Evolutionary conservation across 2,888 invertebrate species (phyloP).

Genomic region (Metopia argyrocephala): DNA sequence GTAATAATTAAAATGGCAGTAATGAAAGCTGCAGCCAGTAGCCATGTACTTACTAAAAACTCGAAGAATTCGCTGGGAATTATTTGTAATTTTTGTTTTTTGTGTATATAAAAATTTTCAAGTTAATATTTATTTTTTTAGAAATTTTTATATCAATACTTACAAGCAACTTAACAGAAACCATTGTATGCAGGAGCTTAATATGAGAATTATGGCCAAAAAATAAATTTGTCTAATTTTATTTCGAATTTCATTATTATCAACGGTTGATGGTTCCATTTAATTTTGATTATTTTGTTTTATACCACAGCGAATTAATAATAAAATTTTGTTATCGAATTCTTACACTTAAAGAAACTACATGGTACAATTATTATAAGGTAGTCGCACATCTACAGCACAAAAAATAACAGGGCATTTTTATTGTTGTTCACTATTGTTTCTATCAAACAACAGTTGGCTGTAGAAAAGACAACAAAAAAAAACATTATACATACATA

Average conservation of each 20-base stretch:
- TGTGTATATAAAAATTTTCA: no score
- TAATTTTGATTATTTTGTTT: not conserved
- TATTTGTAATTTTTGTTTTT: no score
- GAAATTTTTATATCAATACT: no score
- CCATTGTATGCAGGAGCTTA: not conserved
- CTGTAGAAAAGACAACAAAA: no score
- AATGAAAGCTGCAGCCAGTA: not conserved
- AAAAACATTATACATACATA: no score
- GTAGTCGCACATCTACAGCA: no score
- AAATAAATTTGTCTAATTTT: not conserved
- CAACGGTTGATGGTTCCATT: not conserved
- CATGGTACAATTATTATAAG: not conserved
- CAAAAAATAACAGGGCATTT: no score
- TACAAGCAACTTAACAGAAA: not conserved
- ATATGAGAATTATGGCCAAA: not conserved
- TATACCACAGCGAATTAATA: not conserved
- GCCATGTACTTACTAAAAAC: slow-evolving; percentile 13
- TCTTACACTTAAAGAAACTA: not conserved
- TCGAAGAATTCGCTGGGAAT: not conserved
- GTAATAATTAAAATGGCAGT: not conserved
- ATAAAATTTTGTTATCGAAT: not conserved
- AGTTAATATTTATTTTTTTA: no score
- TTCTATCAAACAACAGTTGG: no score
- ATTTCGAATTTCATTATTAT: not conserved
- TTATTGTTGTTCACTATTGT: no score